These are phyloP conservation scores for Phaedon cochleariae DNA, from an alignment of 2,888 invertebrate genomes.

Conservation along the genomic window DNA sequence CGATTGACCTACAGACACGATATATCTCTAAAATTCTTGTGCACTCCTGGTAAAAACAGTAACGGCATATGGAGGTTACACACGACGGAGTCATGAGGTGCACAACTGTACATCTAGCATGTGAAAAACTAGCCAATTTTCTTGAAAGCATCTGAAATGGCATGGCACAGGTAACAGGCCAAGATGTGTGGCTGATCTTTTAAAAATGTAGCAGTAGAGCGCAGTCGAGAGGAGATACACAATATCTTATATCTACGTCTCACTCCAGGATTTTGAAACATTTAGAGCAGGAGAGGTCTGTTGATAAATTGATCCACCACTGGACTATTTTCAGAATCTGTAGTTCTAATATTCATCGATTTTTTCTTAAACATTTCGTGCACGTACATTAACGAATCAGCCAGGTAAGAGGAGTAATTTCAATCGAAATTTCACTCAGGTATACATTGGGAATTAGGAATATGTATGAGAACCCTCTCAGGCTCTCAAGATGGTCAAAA, in stretches of 20 bases:
- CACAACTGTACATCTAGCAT: slow-evolving; percentile 42
- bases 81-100: slow-evolving; percentile 3
- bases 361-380: too few species aligned
- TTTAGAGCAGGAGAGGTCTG: slow-evolving; percentile 45
- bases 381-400: too few species aligned
- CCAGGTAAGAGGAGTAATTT: too few species aligned
- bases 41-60: not conserved
- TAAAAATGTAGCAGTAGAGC: slow-evolving; percentile 57
- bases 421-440: too few species aligned
- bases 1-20: too few species aligned
- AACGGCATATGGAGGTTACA: not conserved
- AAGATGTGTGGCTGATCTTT: slow-evolving; percentile 57
- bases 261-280: slow-evolving; percentile 47
- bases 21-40: too few species aligned
- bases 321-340: not conserved
- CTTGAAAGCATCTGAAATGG: slow-evolving; percentile 58
- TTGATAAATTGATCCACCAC: slow-evolving; percentile 45
- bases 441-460: too few species aligned
- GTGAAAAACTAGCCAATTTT: slow-evolving; percentile 54
- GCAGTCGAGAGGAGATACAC: slow-evolving; percentile 47
- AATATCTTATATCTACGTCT: slow-evolving; percentile 49
- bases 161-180: slow-evolving; percentile 51
- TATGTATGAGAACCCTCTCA: too few species aligned
- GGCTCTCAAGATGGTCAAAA: too few species aligned
- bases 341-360: not conserved